Evolutionary conservation across 1,140 invertebrate genomes (phyloP).

Genomic region (Ptiloglossa arizonensis): DNA sequence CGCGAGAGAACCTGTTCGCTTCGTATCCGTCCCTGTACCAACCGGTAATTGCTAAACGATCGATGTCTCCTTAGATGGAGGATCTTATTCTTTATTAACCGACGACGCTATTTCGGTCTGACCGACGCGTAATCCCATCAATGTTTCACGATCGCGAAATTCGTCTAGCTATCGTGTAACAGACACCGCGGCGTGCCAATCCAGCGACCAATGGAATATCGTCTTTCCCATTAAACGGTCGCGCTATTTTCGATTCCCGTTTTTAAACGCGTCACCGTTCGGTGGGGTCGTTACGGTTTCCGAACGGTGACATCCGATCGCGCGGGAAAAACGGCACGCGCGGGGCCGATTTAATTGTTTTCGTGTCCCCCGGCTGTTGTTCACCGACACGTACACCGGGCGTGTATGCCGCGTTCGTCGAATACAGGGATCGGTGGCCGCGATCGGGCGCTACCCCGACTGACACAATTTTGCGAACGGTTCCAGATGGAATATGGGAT

Average conservation of each 20-base stretch:
- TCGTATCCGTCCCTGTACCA: background rate
- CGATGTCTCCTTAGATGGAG: background rate
- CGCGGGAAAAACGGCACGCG: no score
- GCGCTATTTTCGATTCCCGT: background rate
- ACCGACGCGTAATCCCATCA: background rate
- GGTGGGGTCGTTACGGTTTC: no score
- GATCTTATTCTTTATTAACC: constrained; percentile 5
- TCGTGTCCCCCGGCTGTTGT: no score
- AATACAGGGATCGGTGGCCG: no score
- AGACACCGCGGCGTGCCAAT: background rate
- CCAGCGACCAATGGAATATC: background rate
- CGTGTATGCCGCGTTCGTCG: no score
- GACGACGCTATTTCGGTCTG: background rate
- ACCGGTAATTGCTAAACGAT: background rate
- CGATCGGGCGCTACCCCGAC: no score
- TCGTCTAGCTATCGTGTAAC: no score
- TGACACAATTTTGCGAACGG: background rate
- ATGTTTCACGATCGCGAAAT: background rate
- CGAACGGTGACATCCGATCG: no score
- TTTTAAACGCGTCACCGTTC: background rate
- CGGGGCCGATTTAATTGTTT: no score
- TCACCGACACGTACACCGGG: no score
- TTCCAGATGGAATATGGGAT: constrained; percentile 81
- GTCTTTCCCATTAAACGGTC: constrained; percentile 13
- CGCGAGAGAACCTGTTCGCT: no score